Evolutionary conservation across 2,888 invertebrate genomes (phyloP).

Genomic region (Ariolimax columbianus): DNA sequence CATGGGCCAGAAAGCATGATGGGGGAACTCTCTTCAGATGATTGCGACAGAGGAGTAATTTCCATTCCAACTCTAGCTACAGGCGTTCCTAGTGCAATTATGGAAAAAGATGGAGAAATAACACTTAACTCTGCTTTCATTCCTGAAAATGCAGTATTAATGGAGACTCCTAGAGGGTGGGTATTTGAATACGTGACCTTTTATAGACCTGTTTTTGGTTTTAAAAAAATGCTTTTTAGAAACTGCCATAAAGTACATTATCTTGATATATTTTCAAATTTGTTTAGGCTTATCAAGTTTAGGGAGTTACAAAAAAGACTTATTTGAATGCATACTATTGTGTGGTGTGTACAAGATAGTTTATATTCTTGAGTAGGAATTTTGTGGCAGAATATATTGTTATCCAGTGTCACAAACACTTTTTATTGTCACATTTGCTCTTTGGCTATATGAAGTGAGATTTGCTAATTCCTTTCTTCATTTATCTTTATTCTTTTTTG

Average conservation of each 20-base stretch:
- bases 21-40: constrained; percentile 38
- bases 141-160: constrained; percentile 62
- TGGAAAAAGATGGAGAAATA: constrained; percentile 51
- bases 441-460: not conserved
- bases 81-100: constrained; percentile 24
- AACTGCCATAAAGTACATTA: too few species aligned
- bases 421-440: not conserved
- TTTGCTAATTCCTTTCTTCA: not conserved
- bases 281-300: too few species aligned
- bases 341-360: too few species aligned
- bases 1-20: constrained; percentile 41
- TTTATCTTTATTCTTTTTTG: not conserved
- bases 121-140: constrained; percentile 50
- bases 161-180: constrained; percentile 67
- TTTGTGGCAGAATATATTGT: too few species aligned
- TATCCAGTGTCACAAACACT: too few species aligned
- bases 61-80: constrained; percentile 29
- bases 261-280: too few species aligned
- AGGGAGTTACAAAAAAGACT: too few species aligned
- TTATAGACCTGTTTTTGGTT: too few species aligned
- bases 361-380: too few species aligned
- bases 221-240: too few species aligned
- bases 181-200: not conserved
- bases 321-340: too few species aligned
- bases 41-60: constrained; percentile 31